A percentile compares a stretch with the other conserved stretches of the same genome.
Evolutionary conservation across 2,888 invertebrate species (phyloP).

Genomic region (Gymnoscelis rufifasciata): DNA sequence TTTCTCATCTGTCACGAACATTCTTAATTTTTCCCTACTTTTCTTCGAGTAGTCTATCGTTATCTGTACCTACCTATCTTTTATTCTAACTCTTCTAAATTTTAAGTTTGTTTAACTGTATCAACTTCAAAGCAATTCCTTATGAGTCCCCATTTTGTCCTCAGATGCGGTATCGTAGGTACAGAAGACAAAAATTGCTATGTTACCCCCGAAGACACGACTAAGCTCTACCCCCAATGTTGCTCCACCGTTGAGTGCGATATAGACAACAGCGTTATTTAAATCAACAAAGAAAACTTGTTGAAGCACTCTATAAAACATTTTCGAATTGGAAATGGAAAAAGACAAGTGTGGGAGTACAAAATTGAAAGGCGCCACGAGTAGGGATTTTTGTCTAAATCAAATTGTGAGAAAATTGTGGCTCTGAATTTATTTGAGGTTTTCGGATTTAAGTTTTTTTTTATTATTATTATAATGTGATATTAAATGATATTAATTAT

Average conservation of each 20-base stretch:
- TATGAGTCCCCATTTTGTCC: too few relatives aligned
- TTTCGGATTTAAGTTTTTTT: too few relatives aligned
- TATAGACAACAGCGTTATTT: slow-evolving; percentile 44
- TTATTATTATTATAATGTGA: too few relatives aligned
- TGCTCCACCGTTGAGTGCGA: slow-evolving; percentile 52
- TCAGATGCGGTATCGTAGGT: slow-evolving; percentile 49
- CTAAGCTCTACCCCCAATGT: slow-evolving; percentile 52
- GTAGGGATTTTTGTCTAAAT: slow-evolving; percentile 2
- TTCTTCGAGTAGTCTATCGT: too few relatives aligned
- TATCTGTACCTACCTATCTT: too few relatives aligned
- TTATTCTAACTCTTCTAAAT: too few relatives aligned
- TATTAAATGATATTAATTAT: too few relatives aligned
- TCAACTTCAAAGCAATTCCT: not conserved
- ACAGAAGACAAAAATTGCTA: slow-evolving; percentile 44
- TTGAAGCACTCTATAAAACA: slow-evolving; percentile 25
- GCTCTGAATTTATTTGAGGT: not conserved
- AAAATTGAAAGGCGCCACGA: not conserved
- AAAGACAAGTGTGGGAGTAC: not conserved
- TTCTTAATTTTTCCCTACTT: too few relatives aligned
- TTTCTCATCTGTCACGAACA: too few relatives aligned
- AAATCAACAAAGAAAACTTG: slow-evolving; percentile 23
- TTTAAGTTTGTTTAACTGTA: too few relatives aligned
- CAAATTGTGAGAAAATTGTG: not conserved
- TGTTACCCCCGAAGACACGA: slow-evolving; percentile 40
- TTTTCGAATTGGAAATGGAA: slow-evolving; percentile 2